A percentile compares a stretch with the other conserved stretches of the same genome.
Conservation (phyloP, 2,113 vertebrate species). For the Tychaedon coryphoeus region DNA sequence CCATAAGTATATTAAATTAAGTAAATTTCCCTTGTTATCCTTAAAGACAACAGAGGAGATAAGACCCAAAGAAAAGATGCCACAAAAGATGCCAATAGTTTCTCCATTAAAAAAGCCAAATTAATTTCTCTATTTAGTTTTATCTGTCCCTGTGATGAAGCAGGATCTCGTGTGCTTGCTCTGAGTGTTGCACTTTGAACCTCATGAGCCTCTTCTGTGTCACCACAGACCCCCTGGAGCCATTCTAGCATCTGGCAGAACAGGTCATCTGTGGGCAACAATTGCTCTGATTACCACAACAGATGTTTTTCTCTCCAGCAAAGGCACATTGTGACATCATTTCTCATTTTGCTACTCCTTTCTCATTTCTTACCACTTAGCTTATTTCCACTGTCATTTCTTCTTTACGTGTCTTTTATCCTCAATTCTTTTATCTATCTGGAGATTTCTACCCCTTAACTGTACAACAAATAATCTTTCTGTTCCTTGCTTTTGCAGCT, state of each 20-base stretch:
- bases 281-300: neutral
- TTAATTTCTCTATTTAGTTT: neutral
- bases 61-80: neutral
- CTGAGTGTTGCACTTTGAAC: neutral
- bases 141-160: neutral
- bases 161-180: neutral
- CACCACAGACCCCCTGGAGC: neutral
- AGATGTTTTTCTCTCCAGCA: neutral
- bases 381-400: neutral
- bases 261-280: rapidly evolving
- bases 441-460: neutral
- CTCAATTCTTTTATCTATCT: neutral
- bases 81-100: neutral
- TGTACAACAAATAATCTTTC: neutral
- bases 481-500: neutral
- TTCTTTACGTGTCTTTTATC: neutral
- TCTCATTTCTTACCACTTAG: neutral
- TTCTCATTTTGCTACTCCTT: neutral
- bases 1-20: neutral
- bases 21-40: neutral
- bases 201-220: neutral
- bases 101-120: neutral
- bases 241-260: neutral
- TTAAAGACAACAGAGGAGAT: too few relatives aligned
- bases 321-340: neutral